Evolutionary conservation across 2,888 invertebrate species (phyloP).

Genomic region (Eupithecia vulgata): DNA sequence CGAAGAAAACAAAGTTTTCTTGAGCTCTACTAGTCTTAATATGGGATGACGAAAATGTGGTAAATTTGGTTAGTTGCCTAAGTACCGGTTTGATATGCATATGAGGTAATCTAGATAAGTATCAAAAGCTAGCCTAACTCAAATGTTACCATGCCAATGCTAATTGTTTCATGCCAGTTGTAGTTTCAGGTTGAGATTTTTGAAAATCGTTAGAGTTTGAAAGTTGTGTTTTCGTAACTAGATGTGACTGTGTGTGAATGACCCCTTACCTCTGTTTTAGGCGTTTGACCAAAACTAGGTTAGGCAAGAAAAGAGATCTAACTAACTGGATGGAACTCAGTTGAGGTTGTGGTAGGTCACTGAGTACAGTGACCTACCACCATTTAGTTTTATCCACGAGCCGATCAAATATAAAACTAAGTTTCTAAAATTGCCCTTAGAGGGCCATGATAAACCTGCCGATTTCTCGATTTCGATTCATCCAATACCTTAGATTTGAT

Average conservation of each 20-base stretch:
- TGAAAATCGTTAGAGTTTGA: not conserved
- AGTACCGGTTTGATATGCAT: not conserved
- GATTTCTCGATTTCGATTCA: not conserved
- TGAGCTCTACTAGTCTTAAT: not conserved
- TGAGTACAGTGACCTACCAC: too few relatives aligned
- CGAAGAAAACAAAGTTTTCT: constrained; percentile 8
- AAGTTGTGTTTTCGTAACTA: not conserved
- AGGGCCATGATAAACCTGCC: constrained; percentile 5
- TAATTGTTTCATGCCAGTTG: not conserved
- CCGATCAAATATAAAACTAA: constrained; percentile 1
- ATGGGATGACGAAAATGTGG: not conserved
- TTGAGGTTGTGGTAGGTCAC: too few relatives aligned
- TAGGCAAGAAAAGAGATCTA: not conserved
- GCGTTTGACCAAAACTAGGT: not conserved
- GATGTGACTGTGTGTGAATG: too few relatives aligned
- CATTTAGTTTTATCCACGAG: not conserved
- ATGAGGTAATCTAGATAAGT: not conserved
- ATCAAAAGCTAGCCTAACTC: not conserved
- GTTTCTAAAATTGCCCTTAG: not conserved
- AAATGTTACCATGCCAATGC: constrained; percentile 1
- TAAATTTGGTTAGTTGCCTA: not conserved
- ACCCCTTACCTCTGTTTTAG: not conserved
- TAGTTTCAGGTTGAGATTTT: not conserved
- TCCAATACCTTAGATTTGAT: constrained; percentile 6
- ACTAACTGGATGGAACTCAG: not conserved